These are phyloP conservation scores for Parazoanthus darwini DNA, from an alignment of 92 coral and sea anemone genomes.

Conservation along the genomic window DNA sequence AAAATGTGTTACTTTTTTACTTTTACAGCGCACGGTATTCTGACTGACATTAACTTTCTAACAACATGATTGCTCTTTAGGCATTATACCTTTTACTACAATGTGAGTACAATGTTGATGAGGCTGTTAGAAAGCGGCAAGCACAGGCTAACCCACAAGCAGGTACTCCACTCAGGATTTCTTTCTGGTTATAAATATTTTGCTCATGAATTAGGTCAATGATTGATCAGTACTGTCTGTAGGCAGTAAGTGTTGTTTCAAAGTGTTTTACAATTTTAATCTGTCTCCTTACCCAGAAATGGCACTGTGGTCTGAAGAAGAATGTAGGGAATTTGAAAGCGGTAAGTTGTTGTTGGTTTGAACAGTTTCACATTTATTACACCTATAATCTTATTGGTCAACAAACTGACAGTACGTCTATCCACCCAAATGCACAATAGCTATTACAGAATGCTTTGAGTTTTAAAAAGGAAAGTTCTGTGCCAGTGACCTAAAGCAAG, in stretches of 20 bases:
- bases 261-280: not conserved
- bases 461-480: too few relatives aligned
- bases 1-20: too few relatives aligned
- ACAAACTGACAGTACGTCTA: too few relatives aligned
- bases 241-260: not conserved
- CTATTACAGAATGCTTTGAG: too few relatives aligned
- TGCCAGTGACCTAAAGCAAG: too few relatives aligned
- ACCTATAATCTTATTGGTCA: not conserved
- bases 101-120: slow-evolving; percentile 83
- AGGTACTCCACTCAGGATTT: slow-evolving; percentile 49
- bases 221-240: not conserved
- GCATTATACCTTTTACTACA: slow-evolving; percentile 93
- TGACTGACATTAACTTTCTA: not conserved
- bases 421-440: too few relatives aligned
- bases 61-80: slow-evolving; percentile 39
- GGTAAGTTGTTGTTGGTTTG: slow-evolving; percentile 60
- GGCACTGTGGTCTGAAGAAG: slow-evolving; percentile 99
- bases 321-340: slow-evolving; percentile 97
- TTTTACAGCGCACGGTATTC: not conserved
- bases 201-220: too few relatives aligned
- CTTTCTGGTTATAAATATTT: too few relatives aligned
- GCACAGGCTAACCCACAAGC: slow-evolving; percentile 93
- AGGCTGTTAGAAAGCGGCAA: slow-evolving; percentile 77
- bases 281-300: slow-evolving; percentile 63
- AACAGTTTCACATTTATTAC: not conserved